Percentiles rank a stretch among this genome's conserved stretches.
phyloP scores from a whole-genome alignment of 2,888 invertebrate genomes.

The Apantesis nais region DNA sequence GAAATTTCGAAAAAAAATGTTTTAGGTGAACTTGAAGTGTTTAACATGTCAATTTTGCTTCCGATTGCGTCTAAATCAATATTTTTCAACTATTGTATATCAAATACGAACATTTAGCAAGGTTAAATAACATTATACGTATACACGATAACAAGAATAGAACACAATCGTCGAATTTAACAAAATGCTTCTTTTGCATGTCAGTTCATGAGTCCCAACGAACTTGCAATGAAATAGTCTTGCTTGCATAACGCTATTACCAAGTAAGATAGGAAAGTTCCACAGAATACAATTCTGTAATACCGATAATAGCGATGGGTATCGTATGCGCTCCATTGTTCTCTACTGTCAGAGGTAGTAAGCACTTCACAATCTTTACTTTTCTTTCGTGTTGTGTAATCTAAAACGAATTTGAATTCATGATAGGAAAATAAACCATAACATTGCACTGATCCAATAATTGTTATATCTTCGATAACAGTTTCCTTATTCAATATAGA shows the following conservation, averaged over 20 bases:
- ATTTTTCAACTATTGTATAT: background rate
- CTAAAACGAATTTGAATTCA: conserved; percentile 28
- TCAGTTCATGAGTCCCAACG: conserved; percentile 17
- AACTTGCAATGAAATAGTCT: conserved; percentile 38
- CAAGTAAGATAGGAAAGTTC: conserved; percentile 56
- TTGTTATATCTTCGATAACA: conserved; percentile 18
- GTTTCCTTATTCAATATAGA: conserved; percentile 14
- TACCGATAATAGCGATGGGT: conserved; percentile 40
- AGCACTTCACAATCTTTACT: conserved; percentile 36
- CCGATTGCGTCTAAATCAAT: background rate
- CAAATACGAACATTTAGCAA: background rate
- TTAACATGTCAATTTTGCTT: background rate
- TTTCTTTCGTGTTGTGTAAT: conserved; percentile 37
- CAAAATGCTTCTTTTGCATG: background rate
- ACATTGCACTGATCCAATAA: conserved; percentile 8
- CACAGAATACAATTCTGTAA: conserved; percentile 44
- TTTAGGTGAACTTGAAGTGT: background rate
- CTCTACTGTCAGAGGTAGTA: conserved; percentile 29
- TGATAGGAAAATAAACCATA: conserved; percentile 22
- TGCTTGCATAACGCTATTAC: conserved; percentile 49
- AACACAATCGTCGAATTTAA: conserved; percentile 3
- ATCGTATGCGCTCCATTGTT: conserved; percentile 47
- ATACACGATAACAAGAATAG: background rate
- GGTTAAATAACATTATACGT: background rate
- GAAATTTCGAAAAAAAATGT: no score